These are phyloP conservation scores for Drosophila sturtevanti DNA, from an alignment of 1,140 invertebrate genomes.

Conservation along the genomic window DNA sequence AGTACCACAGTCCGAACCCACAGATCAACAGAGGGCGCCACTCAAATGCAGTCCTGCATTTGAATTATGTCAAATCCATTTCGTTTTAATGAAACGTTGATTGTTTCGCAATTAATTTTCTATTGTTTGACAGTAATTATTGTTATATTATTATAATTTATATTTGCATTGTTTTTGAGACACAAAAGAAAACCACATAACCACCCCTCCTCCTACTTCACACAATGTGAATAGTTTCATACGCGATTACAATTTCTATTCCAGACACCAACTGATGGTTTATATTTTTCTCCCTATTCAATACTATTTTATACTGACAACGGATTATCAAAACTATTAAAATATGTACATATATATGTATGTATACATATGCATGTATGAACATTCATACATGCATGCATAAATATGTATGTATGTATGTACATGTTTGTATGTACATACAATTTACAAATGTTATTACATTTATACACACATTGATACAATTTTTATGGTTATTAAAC, in stretches of 20 bases:
- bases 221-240: constrained; percentile 16
- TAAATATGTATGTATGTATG: no score
- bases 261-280: background rate
- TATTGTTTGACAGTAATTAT: constrained; percentile 82
- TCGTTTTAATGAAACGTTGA: constrained; percentile 82
- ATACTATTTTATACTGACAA: background rate
- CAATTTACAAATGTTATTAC: no score
- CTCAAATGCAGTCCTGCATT: constrained; percentile 78
- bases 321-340: background rate
- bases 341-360: background rate
- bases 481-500: no score
- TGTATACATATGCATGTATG: no score
- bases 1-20: constrained; percentile 32
- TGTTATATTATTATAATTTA: constrained; percentile 80
- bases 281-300: background rate
- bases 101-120: constrained; percentile 82
- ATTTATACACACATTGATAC: no score
- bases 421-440: no score
- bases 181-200: constrained; percentile 22
- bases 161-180: constrained; percentile 66
- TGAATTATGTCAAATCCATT: constrained; percentile 82
- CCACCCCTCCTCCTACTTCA: background rate
- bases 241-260: constrained; percentile 47
- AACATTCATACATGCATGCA: no score
- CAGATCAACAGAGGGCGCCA: constrained; percentile 45